Conservation (phyloP, 2,888 invertebrate species). For the Tortricodes alternella region DNA sequence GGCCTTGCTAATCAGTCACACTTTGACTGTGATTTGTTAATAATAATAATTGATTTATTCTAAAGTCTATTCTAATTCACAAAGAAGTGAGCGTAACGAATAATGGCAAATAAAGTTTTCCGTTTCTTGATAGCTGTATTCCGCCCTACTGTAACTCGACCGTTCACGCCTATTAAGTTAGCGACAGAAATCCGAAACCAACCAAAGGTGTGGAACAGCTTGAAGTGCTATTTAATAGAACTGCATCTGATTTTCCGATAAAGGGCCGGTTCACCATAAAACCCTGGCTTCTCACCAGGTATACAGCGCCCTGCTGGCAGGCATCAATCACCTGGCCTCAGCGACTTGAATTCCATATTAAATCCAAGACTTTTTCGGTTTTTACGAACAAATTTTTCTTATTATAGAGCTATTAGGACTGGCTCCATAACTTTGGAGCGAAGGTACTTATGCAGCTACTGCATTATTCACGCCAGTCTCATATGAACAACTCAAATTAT, state of each 20-base stretch:
- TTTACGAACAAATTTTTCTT: constrained; percentile 1
- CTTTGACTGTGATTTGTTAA: too few relatives aligned
- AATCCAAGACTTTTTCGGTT: neutral
- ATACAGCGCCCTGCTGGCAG: neutral
- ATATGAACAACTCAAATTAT: too few relatives aligned
- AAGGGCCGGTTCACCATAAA: constrained; percentile 15
- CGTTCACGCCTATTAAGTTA: constrained; percentile 54
- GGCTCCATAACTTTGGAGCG: neutral
- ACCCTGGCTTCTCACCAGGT: neutral
- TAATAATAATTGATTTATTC: too few relatives aligned
- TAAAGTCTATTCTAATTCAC: too few relatives aligned
- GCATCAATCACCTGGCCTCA: constrained; percentile 16
- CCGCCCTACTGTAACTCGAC: constrained; percentile 43
- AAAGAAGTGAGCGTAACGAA: too few relatives aligned
- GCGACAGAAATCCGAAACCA: constrained; percentile 44
- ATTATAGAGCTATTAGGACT: neutral
- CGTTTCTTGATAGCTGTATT: constrained; percentile 3
- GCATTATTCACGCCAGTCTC: neutral
- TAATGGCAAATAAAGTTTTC: neutral
- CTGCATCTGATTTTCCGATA: constrained; percentile 21
- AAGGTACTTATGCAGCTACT: neutral
- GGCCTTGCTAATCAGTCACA: too few relatives aligned
- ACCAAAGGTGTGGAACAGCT: constrained; percentile 46
- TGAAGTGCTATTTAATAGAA: constrained; percentile 30
- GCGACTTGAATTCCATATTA: constrained; percentile 15